These are phyloP conservation scores for Protonemura montana DNA, from an alignment of 2,888 invertebrate species.

Conservation along the genomic window DNA sequence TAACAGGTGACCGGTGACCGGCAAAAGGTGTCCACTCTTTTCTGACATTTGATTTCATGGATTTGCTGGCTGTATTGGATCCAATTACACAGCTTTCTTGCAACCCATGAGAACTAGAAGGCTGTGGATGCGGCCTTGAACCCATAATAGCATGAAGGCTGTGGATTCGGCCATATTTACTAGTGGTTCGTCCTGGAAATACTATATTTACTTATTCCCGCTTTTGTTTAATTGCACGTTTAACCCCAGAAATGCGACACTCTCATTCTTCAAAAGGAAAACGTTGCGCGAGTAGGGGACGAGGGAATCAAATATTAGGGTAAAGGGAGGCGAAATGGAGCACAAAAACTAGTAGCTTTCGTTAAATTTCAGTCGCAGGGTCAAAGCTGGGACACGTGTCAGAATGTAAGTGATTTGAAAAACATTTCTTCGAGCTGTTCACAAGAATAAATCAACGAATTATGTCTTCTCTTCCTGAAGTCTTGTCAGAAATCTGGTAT, in stretches of 20 bases:
- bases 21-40: too few species aligned
- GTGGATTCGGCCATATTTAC: not conserved
- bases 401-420: slow-evolving; percentile 35
- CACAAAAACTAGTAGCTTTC: slow-evolving; percentile 24
- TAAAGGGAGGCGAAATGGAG: slow-evolving; percentile 3
- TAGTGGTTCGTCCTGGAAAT: not conserved
- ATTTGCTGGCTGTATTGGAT: too few species aligned
- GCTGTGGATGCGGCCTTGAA: too few species aligned
- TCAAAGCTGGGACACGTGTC: slow-evolving; percentile 35
- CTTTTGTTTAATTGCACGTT: slow-evolving; percentile 7
- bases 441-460: slow-evolving; percentile 35
- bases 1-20: too few species aligned
- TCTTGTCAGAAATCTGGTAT: not conserved
- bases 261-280: not conserved
- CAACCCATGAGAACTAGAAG: too few species aligned
- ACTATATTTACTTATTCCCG: not conserved
- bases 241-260: not conserved
- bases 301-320: not conserved
- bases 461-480: not conserved
- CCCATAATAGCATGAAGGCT: not conserved
- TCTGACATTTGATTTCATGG: too few species aligned
- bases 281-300: not conserved
- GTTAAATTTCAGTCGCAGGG: slow-evolving; percentile 21
- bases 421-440: slow-evolving; percentile 35
- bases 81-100: too few species aligned